A percentile compares a stretch with the other conserved stretches of the same genome.
Evolutionary conservation across 2,888 invertebrate genomes (phyloP).

Genomic region (Octodonta nipae): DNA sequence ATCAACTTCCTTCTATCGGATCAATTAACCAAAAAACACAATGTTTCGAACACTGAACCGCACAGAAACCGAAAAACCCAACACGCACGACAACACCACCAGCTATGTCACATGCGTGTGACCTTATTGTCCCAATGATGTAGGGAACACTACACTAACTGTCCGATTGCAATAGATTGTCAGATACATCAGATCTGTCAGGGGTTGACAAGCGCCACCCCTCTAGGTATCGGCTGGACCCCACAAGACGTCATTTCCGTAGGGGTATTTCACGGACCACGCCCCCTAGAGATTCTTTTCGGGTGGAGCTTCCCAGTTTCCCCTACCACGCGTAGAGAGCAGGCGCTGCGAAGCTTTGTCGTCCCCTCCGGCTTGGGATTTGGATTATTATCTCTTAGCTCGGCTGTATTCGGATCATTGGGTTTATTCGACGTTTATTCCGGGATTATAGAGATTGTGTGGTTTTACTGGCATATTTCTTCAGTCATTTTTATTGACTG

Average conservation of each 20-base stretch:
- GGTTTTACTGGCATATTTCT: constrained; percentile 13
- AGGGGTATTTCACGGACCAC: neutral
- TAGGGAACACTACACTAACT: neutral
- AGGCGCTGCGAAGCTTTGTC: neutral
- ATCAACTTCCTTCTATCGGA: too few relatives aligned
- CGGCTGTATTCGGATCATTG: neutral
- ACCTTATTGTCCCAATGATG: neutral
- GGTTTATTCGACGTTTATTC: constrained; percentile 12
- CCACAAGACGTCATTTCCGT: neutral
- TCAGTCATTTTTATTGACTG: constrained; percentile 2
- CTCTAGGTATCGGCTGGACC: neutral
- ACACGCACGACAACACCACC: neutral
- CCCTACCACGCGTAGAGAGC: constrained; percentile 5
- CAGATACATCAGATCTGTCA: constrained; percentile 6
- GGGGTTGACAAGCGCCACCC: neutral
- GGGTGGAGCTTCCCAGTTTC: constrained; percentile 3
- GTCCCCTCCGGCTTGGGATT: constrained; percentile 3
- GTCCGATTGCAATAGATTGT: constrained; percentile 1
- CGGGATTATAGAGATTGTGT: constrained; percentile 13
- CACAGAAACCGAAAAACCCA: neutral
- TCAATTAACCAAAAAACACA: too few relatives aligned
- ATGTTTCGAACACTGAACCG: constrained; percentile 6
- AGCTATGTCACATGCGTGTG: neutral
- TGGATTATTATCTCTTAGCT: constrained; percentile 4
- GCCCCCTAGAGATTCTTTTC: neutral